Percentiles rank a stretch among this genome's conserved stretches.
Evolutionary conservation across 2,113 vertebrate species (phyloP).

Genomic region (Platichthys stellatus): DNA sequence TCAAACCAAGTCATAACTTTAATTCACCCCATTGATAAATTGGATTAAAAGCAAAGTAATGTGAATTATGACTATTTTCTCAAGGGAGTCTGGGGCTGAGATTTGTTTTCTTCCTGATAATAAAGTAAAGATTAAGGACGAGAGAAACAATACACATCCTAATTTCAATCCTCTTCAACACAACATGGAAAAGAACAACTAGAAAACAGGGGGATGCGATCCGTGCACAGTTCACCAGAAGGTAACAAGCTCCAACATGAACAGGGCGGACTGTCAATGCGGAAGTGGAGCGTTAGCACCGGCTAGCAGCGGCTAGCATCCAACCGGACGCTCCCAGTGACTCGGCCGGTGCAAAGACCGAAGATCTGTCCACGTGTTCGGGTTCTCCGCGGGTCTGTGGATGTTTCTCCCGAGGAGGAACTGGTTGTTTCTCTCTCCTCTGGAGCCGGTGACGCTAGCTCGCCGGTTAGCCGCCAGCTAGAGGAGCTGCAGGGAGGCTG

Average conservation of each 20-base stretch:
- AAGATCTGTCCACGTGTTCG: too few relatives aligned
- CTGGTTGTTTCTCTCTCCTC: neutral
- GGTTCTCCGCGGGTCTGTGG: too few relatives aligned
- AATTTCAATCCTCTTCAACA: too few relatives aligned
- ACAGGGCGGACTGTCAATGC: constrained; percentile 61
- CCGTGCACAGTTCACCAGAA: neutral
- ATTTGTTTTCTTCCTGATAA: neutral
- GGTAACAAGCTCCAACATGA: constrained; percentile 43
- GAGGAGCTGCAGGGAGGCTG: neutral
- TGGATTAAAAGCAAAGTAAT: neutral
- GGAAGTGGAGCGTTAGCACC: constrained; percentile 62
- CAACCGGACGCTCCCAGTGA: too few relatives aligned
- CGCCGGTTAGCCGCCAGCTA: constrained; percentile 47
- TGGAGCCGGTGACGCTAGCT: constrained; percentile 1
- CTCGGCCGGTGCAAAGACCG: too few relatives aligned
- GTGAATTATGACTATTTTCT: neutral
- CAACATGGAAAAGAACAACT: too few relatives aligned
- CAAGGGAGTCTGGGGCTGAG: neutral
- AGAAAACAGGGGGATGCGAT: too few relatives aligned
- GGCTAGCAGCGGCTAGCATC: too few relatives aligned
- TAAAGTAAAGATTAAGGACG: accelerated
- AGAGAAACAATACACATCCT: neutral
- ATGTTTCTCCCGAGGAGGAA: neutral
- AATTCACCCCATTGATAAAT: accelerated
- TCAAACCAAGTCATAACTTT: neutral